These are phyloP conservation scores for Porites cylindrica DNA, from an alignment of 92 coral and sea anemone species.

Conservation along the genomic window DNA sequence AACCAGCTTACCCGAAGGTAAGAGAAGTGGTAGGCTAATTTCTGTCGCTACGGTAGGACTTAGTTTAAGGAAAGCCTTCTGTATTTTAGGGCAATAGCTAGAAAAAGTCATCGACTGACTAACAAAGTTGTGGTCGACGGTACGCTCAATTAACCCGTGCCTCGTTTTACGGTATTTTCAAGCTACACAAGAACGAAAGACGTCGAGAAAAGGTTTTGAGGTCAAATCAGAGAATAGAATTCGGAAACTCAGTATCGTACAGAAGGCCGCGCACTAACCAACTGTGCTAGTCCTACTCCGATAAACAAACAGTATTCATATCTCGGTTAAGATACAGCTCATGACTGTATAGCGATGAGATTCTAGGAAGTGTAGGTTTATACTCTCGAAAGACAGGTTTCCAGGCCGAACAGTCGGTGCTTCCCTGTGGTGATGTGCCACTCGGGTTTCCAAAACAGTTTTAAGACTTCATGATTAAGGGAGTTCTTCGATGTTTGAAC, in stretches of 20 bases:
- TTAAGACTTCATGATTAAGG: not conserved
- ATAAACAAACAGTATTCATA: not conserved
- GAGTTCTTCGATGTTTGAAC: not conserved
- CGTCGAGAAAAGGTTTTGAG: too few species aligned
- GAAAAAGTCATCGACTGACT: too few species aligned
- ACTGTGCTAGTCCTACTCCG: not conserved
- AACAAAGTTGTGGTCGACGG: too few species aligned
- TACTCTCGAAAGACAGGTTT: too few species aligned
- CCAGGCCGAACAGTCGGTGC: not conserved
- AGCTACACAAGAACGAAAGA: too few species aligned
- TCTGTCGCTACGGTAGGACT: not conserved
- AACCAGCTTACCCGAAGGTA: not conserved
- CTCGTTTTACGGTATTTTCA: too few species aligned
- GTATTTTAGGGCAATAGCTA: too few species aligned
- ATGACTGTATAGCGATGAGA: not conserved
- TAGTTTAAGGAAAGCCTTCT: too few species aligned
- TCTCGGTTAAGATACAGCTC: not conserved
- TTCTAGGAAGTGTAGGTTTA: not conserved
- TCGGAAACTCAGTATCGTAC: too few species aligned
- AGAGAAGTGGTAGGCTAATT: constrained; percentile 6
- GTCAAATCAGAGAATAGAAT: too few species aligned
- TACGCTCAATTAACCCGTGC: too few species aligned
- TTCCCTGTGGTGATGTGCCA: not conserved
- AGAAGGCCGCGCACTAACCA: too few species aligned
- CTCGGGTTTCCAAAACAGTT: not conserved